Conservation (phyloP, 2,888 invertebrate genomes). For the Hirudinaria manillensis region DNA sequence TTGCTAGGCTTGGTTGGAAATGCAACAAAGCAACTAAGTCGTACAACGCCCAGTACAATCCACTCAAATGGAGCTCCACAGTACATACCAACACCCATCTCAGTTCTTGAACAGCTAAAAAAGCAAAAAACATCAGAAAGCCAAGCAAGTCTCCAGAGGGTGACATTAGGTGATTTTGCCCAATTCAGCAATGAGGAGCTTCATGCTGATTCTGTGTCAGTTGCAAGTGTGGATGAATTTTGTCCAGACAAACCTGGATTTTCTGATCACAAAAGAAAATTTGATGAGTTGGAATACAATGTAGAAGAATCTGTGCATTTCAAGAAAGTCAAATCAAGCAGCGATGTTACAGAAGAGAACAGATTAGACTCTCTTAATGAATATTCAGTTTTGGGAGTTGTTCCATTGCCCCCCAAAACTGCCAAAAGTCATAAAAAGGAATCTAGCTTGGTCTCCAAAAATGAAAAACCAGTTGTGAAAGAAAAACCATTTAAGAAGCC, state of each 20-base stretch:
- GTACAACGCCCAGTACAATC: slow-evolving; percentile 16
- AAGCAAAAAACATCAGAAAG: slow-evolving; percentile 8
- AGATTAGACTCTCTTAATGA: neutral
- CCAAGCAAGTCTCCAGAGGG: neutral
- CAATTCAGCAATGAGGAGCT: slow-evolving; percentile 34
- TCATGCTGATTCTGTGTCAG: neutral
- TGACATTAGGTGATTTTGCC: slow-evolving; percentile 22
- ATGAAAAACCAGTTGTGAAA: too few relatives aligned
- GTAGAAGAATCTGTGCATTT: neutral
- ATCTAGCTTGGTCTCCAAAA: too few relatives aligned
- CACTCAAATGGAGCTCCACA: slow-evolving; percentile 15
- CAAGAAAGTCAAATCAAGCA: neutral
- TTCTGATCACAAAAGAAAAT: neutral
- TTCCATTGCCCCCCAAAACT: too few relatives aligned
- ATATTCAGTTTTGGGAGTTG: too few relatives aligned
- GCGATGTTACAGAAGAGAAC: slow-evolving; percentile 2
- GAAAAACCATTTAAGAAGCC: too few relatives aligned
- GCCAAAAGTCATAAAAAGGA: too few relatives aligned
- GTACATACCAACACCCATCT: slow-evolving; percentile 40
- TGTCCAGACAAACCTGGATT: neutral
- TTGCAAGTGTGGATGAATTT: neutral
- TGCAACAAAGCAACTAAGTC: slow-evolving; percentile 31
- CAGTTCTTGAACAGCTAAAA: slow-evolving; percentile 33
- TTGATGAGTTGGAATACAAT: slow-evolving; percentile 10
- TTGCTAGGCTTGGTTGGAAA: slow-evolving; percentile 37